Conservation (phyloP, 2,888 invertebrate species). For the Andrena praecox region DNA sequence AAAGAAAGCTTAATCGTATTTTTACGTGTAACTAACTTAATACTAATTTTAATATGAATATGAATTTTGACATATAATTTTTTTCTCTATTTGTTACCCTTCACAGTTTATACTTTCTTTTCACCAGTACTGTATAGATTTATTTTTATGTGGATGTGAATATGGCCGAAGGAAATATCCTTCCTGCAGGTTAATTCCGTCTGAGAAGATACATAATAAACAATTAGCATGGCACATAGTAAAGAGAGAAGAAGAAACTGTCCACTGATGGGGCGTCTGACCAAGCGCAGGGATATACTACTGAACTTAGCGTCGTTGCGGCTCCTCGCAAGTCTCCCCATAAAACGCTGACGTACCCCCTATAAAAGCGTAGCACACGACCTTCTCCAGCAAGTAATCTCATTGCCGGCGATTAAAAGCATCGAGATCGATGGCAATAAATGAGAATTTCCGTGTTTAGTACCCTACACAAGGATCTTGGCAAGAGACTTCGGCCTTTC, state of each 20-base stretch:
- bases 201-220: too few relatives aligned
- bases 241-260: not conserved
- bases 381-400: not conserved
- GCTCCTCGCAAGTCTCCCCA: not conserved
- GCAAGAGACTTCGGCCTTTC: not conserved
- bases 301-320: not conserved
- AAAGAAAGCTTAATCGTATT: too few relatives aligned
- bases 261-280: not conserved
- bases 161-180: too few relatives aligned
- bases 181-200: too few relatives aligned
- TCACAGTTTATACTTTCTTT: too few relatives aligned
- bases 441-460: constrained; percentile 3
- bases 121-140: too few relatives aligned
- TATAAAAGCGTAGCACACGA: not conserved
- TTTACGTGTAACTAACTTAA: too few relatives aligned
- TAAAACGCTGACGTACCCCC: not conserved
- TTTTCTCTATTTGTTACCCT: too few relatives aligned
- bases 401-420: not conserved
- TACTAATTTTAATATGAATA: too few relatives aligned
- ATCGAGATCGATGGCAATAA: constrained; percentile 1
- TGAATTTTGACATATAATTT: too few relatives aligned
- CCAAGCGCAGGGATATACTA: not conserved
- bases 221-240: not conserved
- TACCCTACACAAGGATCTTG: not conserved
- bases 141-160: too few relatives aligned